Percentiles rank a stretch among this genome's conserved stretches.
Conservation (phyloP, 2,797 vertebrate species). For the Acanthopagrus latus region DNA sequence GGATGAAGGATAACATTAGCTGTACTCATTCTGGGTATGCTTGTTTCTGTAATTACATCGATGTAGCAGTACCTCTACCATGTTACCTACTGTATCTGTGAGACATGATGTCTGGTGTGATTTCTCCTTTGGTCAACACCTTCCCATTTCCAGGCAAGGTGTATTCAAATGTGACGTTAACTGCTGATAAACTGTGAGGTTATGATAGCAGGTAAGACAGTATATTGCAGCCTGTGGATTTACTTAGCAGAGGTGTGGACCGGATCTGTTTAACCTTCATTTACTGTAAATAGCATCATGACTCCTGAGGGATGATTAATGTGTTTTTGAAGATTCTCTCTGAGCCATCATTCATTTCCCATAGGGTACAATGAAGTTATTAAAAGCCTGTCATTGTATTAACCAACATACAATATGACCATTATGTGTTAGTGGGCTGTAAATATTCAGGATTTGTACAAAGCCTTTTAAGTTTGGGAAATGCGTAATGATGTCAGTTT, state of each 20-base stretch:
- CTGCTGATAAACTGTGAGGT: slow-evolving; percentile 31
- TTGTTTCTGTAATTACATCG: slow-evolving; percentile 59
- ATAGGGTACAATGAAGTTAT: background rate
- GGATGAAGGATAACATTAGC: slow-evolving; percentile 41
- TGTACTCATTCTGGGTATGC: slow-evolving; percentile 69
- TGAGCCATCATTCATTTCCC: slow-evolving; percentile 1
- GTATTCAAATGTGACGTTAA: slow-evolving; percentile 22
- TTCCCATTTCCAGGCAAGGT: slow-evolving; percentile 17
- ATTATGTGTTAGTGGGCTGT: slow-evolving; percentile 6
- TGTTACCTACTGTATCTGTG: slow-evolving; percentile 11
- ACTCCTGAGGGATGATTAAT: background rate
- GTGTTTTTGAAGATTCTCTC: background rate
- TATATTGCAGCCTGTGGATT: slow-evolving; percentile 30
- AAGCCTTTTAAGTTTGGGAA: too few species aligned
- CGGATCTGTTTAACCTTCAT: slow-evolving; percentile 18
- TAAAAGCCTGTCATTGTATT: background rate
- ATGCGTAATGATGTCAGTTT: too few species aligned
- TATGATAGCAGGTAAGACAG: slow-evolving; percentile 17
- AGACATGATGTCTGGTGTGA: background rate
- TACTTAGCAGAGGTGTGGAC: slow-evolving; percentile 42
- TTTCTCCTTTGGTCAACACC: slow-evolving; percentile 25
- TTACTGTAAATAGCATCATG: slow-evolving; percentile 12
- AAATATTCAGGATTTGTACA: background rate
- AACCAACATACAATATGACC: background rate
- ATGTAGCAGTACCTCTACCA: slow-evolving; percentile 19